Evolutionary conservation across 2,888 invertebrate species (phyloP), one percentile per base, ranked within the genome.

Genomic region (Nomada hirtipes): DNA sequence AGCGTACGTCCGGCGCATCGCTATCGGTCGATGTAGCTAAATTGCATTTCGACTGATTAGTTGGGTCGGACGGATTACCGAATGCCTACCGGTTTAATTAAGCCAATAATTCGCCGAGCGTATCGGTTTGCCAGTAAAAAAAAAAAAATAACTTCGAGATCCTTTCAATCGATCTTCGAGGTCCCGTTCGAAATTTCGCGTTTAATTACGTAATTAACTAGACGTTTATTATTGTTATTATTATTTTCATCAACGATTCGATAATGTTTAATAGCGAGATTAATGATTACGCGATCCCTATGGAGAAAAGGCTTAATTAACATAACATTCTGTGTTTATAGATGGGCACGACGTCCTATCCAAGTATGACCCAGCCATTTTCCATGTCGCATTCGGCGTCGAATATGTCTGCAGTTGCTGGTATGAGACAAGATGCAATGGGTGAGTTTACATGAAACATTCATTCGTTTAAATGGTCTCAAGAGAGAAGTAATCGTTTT

Each of bases 331-430:
- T 59, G 15, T 76, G 53, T 52, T 96, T 96, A 60, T 96, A 98
- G 96, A 98, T 98, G 98, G 97, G 97, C 77, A 97, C 98, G 64
- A 97, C 98, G 91, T 97, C 98, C 67, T 98, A 98, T 94, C 98
- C 98, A 69, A 96, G 97, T 85, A 98, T 98, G 98, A 97, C 97
- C 29, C 98, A 98, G 94, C 98, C 98, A 65, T 99, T 98, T 95
- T 97, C 98, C 83, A 98, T 98, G 98, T 96, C 98, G 65, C 98
- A 98, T 94, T 96, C 97, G 76, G 95, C 95, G 81, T 97, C 98
- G 91, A 98, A 98, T 93, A 98, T 98, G 98, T 97, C 97, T 86
- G 97, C 98, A 73, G 97, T 98, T 57, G 95, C 96, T 65, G 98
- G 98, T 88, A 98, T 98, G 96, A 96, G 98, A 89, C 97, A 97